These are phyloP conservation scores for Zaprionus ghesquierei DNA, from an alignment of 1,140 invertebrate species.

Conservation along the genomic window DNA sequence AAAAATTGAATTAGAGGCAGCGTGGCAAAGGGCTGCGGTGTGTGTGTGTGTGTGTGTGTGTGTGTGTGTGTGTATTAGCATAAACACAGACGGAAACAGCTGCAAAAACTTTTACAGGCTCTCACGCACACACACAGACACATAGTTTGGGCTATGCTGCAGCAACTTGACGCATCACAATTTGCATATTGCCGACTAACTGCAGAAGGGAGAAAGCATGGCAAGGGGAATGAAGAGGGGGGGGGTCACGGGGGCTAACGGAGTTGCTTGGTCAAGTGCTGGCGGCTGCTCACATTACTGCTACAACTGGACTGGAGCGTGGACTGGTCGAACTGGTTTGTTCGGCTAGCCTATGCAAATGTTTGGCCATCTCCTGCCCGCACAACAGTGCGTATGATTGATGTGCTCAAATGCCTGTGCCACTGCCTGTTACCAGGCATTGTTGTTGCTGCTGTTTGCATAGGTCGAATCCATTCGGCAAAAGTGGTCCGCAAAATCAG, in stretches of 20 bases:
- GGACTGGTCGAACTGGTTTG: not conserved
- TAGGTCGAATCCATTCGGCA: conserved; percentile 13
- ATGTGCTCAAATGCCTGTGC: conserved; percentile 60
- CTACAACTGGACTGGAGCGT: not conserved
- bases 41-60: conserved; percentile 7
- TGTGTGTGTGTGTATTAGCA: conserved; percentile 45
- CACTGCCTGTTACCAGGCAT: too few species aligned
- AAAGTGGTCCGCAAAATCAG: not conserved
- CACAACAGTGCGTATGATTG: conserved; percentile 72
- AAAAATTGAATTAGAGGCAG: conserved; percentile 67
- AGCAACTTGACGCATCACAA: conserved; percentile 48
- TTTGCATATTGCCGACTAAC: conserved; percentile 64
- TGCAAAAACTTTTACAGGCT: conserved; percentile 33
- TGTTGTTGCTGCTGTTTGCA: conserved; percentile 24
- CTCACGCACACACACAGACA: not conserved
- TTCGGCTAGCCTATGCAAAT: conserved; percentile 61
- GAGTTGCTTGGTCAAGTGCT: conserved; percentile 35
- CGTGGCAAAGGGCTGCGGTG: not conserved
- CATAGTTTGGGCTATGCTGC: not conserved
- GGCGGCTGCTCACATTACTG: conserved; percentile 22
- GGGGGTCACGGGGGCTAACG: too few species aligned
- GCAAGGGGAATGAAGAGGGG: not conserved
- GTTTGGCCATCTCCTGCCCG: conserved; percentile 44
- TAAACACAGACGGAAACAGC: conserved; percentile 26
- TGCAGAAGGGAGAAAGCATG: not conserved